phyloP scores from a whole-genome alignment of 1,140 invertebrate genomes.

The Phocides pigmalion region DNA sequence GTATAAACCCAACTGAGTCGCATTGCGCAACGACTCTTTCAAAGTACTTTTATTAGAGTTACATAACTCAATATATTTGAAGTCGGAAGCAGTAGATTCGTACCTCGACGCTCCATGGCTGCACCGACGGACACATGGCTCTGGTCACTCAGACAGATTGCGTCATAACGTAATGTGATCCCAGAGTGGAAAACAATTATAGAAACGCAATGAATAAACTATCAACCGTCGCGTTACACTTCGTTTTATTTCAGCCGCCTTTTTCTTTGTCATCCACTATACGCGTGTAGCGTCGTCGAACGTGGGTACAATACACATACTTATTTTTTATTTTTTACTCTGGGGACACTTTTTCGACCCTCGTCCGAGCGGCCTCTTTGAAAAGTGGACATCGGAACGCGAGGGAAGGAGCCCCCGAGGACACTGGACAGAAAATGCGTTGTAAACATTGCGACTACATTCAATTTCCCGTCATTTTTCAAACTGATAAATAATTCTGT shows the following conservation, averaged over 20 bases:
- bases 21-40: slow-evolving; percentile 27
- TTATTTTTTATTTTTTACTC: slow-evolving; percentile 83
- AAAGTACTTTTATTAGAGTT: slow-evolving; percentile 50
- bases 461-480: slow-evolving; percentile 85
- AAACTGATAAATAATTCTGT: slow-evolving; percentile 85
- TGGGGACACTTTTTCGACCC: slow-evolving; percentile 84
- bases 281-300: slow-evolving; percentile 65
- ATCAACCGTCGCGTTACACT: slow-evolving; percentile 52
- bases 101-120: slow-evolving; percentile 46
- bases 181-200: slow-evolving; percentile 72
- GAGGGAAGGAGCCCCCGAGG: slow-evolving; percentile 80
- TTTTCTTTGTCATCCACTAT: slow-evolving; percentile 73
- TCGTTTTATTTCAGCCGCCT: slow-evolving; percentile 56
- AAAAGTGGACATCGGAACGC: slow-evolving; percentile 84
- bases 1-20: not conserved
- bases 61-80: slow-evolving; percentile 62
- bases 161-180: slow-evolving; percentile 66
- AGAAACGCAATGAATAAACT: slow-evolving; percentile 70
- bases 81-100: slow-evolving; percentile 53
- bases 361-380: slow-evolving; percentile 84
- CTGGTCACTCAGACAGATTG: slow-evolving; percentile 74
- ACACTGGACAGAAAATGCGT: slow-evolving; percentile 82
- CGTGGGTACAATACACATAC: slow-evolving; percentile 79
- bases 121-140: slow-evolving; percentile 56
- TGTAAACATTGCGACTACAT: slow-evolving; percentile 85